Conservation (phyloP, 2,888 invertebrate genomes). For the Ecliptopera silaceata region DNA sequence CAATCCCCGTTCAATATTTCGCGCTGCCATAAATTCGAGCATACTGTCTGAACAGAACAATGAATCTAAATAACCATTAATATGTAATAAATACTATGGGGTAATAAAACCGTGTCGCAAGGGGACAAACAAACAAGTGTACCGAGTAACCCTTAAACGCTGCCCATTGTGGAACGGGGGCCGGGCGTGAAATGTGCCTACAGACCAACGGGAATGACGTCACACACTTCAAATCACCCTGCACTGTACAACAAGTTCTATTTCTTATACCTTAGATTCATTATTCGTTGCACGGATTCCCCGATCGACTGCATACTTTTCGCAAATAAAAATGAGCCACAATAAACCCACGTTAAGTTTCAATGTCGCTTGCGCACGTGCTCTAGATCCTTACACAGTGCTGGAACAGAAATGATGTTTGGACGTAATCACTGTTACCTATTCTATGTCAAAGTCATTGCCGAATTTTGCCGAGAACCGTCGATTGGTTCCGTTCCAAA, state of each 20-base stretch:
- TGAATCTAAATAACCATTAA: slow-evolving; percentile 83
- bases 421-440: slow-evolving; percentile 9
- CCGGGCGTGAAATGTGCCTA: slow-evolving; percentile 59
- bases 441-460: slow-evolving; percentile 52
- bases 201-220: slow-evolving; percentile 35
- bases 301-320: not conserved
- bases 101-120: slow-evolving; percentile 73
- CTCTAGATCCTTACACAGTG: not conserved
- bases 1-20: slow-evolving; percentile 70
- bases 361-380: not conserved
- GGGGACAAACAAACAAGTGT: slow-evolving; percentile 82
- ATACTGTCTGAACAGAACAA: slow-evolving; percentile 79
- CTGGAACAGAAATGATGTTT: not conserved
- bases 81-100: slow-evolving; percentile 83
- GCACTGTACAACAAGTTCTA: slow-evolving; percentile 9
- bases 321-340: not conserved
- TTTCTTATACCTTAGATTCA: not conserved
- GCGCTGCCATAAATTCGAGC: slow-evolving; percentile 78
- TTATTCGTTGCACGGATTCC: not conserved
- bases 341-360: not conserved
- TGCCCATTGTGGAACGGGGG: slow-evolving; percentile 59
- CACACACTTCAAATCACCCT: slow-evolving; percentile 3
- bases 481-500: slow-evolving; percentile 79
- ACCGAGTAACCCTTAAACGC: slow-evolving; percentile 71
- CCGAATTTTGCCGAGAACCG: slow-evolving; percentile 60